Conservation (phyloP, 1,140 invertebrate genomes). For the Hypothenemus hampei region DNA sequence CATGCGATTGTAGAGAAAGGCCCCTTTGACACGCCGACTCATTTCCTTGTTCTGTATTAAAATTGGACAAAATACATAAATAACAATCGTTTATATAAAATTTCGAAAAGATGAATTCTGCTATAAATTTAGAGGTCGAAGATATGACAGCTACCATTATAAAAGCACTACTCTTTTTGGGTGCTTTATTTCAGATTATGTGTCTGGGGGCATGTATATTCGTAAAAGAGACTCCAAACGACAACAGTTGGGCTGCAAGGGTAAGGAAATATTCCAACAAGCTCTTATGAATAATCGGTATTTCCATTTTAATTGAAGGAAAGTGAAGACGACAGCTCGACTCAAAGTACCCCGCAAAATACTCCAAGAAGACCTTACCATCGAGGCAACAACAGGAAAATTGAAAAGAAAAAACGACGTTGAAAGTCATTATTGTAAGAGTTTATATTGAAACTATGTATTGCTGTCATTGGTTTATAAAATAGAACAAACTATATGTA, state of each 20-base stretch:
- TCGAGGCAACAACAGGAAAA: conserved; percentile 46
- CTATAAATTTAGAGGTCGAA: conserved; percentile 46
- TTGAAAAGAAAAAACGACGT: conserved; percentile 55
- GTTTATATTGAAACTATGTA: too few relatives aligned
- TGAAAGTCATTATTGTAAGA: too few relatives aligned
- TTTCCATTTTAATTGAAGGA: conserved; percentile 34
- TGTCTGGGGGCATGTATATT: conserved; percentile 64
- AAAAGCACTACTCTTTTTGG: conserved; percentile 61
- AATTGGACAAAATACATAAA: too few relatives aligned
- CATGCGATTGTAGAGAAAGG: too few relatives aligned
- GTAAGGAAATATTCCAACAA: conserved; percentile 25
- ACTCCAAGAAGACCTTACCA: conserved; percentile 51
- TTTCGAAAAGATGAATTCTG: conserved; percentile 33
- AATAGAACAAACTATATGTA: too few relatives aligned
- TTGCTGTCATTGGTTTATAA: too few relatives aligned
- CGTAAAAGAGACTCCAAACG: conserved; percentile 48
- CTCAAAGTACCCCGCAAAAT: conserved; percentile 56
- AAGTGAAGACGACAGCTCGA: conserved; percentile 52
- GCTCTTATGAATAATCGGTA: not conserved
- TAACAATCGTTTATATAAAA: too few relatives aligned
- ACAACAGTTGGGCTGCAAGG: conserved; percentile 35
- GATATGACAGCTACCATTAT: conserved; percentile 62
- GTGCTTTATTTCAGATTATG: conserved; percentile 63
- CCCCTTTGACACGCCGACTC: too few relatives aligned
- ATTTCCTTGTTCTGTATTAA: too few relatives aligned